phyloP scores from a whole-genome alignment of 2,888 invertebrate genomes.

The Agriopis leucophaearia region DNA sequence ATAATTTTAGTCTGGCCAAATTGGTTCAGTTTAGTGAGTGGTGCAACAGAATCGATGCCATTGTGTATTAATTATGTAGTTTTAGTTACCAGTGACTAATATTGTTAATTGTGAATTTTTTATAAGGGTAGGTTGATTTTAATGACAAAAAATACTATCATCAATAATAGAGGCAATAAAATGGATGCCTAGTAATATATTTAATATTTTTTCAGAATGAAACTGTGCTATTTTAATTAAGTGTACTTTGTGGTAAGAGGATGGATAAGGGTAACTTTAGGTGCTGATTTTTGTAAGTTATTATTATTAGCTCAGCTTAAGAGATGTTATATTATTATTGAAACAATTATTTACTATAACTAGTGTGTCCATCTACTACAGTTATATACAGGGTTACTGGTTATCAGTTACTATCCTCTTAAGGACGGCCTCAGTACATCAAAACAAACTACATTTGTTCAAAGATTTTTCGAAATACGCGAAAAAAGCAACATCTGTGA shows the following conservation, averaged over 20 bases:
- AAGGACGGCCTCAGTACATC: no score
- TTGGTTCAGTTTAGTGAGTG: no score
- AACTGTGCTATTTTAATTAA: slow-evolving; percentile 8
- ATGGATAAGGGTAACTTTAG: slow-evolving; percentile 57
- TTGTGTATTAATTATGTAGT: no score
- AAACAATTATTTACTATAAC: slow-evolving; percentile 7
- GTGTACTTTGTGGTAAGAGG: slow-evolving; percentile 23
- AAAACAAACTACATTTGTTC: no score
- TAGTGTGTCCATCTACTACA: slow-evolving; percentile 45
- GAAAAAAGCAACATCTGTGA: no score
- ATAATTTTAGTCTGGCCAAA: no score
- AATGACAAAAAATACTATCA: background rate
- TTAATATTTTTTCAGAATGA: background rate
- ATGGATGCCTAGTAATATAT: background rate
- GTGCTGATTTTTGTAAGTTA: slow-evolving; percentile 52
- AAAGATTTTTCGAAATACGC: no score
- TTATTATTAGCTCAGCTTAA: slow-evolving; percentile 43
- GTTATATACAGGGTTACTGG: no score
- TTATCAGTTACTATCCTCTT: no score
- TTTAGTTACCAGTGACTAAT: no score
- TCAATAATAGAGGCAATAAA: background rate
- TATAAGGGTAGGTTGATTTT: background rate
- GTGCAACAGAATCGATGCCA: no score
- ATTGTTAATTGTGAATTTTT: background rate
- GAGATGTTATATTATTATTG: slow-evolving; percentile 48